A percentile compares a stretch with the other conserved stretches of the same genome.
These are phyloP conservation scores for Mystacornis crossleyi DNA, from an alignment of 2,113 vertebrate species.

Conservation along the genomic window DNA sequence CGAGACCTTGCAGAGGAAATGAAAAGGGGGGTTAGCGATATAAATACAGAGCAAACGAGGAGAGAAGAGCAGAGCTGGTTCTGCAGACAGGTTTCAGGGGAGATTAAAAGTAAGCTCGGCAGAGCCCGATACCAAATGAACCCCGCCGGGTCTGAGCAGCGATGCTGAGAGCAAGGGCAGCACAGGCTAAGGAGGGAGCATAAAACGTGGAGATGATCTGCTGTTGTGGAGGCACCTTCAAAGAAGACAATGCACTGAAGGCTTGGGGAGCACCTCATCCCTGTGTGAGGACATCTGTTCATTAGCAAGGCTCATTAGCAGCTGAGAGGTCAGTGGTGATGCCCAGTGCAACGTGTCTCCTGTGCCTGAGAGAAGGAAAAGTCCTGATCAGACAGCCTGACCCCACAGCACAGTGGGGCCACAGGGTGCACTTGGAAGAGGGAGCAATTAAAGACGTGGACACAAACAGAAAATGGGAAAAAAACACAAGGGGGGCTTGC, in stretches of 20 bases:
- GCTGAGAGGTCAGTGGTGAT: not conserved
- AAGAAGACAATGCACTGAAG: not conserved
- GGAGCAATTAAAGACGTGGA: not conserved
- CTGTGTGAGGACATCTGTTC: not conserved
- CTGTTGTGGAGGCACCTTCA: not conserved
- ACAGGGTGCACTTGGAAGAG: fast-evolving
- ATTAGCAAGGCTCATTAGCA: conserved; percentile 14
- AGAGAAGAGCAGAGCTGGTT: not conserved
- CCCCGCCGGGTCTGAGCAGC: fast-evolving
- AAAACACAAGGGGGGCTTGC: not conserved
- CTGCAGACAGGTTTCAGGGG: not conserved
- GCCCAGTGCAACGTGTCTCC: fast-evolving
- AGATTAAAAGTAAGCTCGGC: not conserved
- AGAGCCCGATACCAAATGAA: fast-evolving
- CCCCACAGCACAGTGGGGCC: not conserved
- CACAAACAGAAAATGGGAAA: conserved; percentile 16
- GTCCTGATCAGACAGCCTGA: not conserved
- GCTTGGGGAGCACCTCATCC: not conserved
- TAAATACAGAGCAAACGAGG: not conserved
- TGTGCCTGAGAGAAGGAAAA: not conserved
- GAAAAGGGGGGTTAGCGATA: not conserved
- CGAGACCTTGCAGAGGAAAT: conserved; percentile 35
- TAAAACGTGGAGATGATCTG: not conserved
- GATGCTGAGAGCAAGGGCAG: not conserved
- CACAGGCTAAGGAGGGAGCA: not conserved